Conservation (phyloP, 2,888 invertebrate species). For the Ornithoptera alexandrae region DNA sequence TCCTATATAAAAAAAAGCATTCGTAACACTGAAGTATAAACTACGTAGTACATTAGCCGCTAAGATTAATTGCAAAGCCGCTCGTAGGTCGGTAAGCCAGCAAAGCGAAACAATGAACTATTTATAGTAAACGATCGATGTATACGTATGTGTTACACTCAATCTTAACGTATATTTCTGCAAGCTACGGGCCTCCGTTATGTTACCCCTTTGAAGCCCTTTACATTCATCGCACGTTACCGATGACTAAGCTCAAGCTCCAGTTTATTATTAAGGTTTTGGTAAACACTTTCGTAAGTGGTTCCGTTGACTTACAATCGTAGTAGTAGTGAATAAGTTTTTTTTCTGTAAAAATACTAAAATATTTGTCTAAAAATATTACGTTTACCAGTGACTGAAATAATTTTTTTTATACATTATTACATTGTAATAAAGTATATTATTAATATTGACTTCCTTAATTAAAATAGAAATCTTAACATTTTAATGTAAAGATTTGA, state of each 20-base stretch:
- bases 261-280: conserved; percentile 1
- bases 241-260: conserved; percentile 15
- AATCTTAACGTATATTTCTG: conserved; percentile 12
- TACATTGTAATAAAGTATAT: background rate
- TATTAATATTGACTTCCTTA: background rate
- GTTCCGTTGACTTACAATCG: conserved; percentile 2
- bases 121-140: conserved; percentile 34
- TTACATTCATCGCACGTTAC: conserved; percentile 12
- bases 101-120: conserved; percentile 32
- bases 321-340: background rate
- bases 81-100: conserved; percentile 25
- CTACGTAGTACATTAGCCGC: conserved; percentile 22
- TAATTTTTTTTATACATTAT: too few species aligned
- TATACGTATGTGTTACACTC: conserved; percentile 15
- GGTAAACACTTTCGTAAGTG: conserved; percentile 5
- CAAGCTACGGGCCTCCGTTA: conserved; percentile 3
- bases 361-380: too few species aligned
- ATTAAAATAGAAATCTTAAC: background rate
- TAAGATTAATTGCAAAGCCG: conserved; percentile 26
- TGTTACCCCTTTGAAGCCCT: conserved; percentile 22
- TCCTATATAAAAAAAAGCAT: conserved; percentile 17
- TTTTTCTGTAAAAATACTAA: too few species aligned
- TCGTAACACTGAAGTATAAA: conserved; percentile 20
- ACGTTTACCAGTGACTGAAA: too few species aligned
- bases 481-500: background rate